These are phyloP conservation scores for Menidia beryllina DNA, from an alignment of 2,113 vertebrate species.

Conservation along the genomic window DNA sequence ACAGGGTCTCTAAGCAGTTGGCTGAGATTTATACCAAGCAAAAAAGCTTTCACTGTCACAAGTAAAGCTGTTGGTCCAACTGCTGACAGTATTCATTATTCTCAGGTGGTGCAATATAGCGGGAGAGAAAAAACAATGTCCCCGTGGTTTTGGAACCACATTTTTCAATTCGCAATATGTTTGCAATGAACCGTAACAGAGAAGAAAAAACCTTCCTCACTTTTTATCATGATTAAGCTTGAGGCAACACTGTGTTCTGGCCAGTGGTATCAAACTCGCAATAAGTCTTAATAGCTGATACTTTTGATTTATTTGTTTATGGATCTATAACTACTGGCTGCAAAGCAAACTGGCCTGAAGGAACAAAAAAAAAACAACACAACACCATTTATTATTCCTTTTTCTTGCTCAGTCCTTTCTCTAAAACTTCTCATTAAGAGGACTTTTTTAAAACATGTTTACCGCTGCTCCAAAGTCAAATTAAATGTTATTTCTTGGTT, in stretches of 20 bases:
- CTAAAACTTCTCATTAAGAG: slow-evolving; percentile 36
- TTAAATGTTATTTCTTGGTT: slow-evolving; percentile 14
- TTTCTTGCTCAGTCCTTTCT: slow-evolving; percentile 34
- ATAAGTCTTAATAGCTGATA: slow-evolving; percentile 7
- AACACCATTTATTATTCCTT: slow-evolving; percentile 32
- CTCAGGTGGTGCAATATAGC: too few species aligned
- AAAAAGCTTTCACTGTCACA: too few species aligned
- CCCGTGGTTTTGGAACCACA: not conserved
- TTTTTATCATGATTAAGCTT: not conserved
- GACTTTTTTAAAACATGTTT: slow-evolving; percentile 19
- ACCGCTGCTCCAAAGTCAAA: slow-evolving; percentile 17
- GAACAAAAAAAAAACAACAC: slow-evolving; percentile 23
- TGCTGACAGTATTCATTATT: too few species aligned
- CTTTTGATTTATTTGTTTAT: slow-evolving; percentile 43
- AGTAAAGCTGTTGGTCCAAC: too few species aligned
- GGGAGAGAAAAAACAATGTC: too few species aligned
- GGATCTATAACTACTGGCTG: slow-evolving; percentile 20
- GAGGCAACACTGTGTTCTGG: not conserved
- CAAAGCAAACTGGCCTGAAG: slow-evolving; percentile 18
- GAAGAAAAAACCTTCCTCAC: not conserved
- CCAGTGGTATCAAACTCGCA: slow-evolving; percentile 14
- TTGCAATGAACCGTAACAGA: not conserved
- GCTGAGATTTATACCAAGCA: too few species aligned
- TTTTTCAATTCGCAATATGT: not conserved
- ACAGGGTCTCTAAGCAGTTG: too few species aligned